Conservation (phyloP, 2,797 vertebrate species). For the Siniperca undulata region DNA sequence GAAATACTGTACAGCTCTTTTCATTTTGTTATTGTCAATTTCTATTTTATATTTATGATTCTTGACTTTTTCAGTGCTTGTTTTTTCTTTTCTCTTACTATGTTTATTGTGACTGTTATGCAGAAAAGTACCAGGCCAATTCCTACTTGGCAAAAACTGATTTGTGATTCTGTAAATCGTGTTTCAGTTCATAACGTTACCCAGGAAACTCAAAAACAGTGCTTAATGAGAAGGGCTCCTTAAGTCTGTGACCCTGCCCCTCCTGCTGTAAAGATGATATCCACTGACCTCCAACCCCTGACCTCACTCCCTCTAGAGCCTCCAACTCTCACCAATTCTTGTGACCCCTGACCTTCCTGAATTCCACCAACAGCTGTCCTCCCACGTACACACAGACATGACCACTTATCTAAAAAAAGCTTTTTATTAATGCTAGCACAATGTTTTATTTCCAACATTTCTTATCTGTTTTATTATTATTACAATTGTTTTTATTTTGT, state of each 20-base stretch:
- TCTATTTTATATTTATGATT: neutral
- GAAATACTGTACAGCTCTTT: too few relatives aligned
- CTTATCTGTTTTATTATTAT: too few relatives aligned
- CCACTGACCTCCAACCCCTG: neutral
- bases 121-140: too few relatives aligned
- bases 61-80: neutral
- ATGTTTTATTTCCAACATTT: too few relatives aligned
- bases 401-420: too few relatives aligned
- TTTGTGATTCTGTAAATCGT: neutral
- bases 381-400: neutral
- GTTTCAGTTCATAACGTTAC: neutral
- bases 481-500: too few relatives aligned
- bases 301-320: neutral
- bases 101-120: too few relatives aligned
- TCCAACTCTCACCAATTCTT: neutral
- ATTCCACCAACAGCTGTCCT: neutral
- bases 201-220: neutral
- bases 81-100: neutral
- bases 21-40: too few relatives aligned
- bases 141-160: neutral
- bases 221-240: neutral
- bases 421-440: too few relatives aligned
- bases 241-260: neutral
- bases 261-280: neutral
- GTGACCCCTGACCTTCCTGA: conserved; percentile 15